A percentile compares a stretch with the other conserved stretches of the same genome.
Evolutionary conservation across 2,888 invertebrate species (phyloP).

Genomic region (Drosophila seclusa): DNA sequence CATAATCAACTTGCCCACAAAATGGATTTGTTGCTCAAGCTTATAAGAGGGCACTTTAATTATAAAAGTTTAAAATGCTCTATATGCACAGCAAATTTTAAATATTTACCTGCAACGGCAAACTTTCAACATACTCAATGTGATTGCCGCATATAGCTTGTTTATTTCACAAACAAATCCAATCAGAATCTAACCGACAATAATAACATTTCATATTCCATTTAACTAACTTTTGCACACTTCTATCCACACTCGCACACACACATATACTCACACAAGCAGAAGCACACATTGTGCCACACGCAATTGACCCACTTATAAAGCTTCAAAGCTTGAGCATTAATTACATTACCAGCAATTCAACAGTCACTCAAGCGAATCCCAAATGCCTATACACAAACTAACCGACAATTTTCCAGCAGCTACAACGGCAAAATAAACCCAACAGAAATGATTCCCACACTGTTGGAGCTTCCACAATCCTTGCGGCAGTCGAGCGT

Average conservation of each 20-base stretch:
- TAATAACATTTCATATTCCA: slow-evolving; percentile 63
- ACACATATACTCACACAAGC: background rate
- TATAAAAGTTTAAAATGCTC: background rate
- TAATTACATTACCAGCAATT: slow-evolving; percentile 72
- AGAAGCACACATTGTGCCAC: slow-evolving; percentile 5
- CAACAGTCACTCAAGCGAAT: slow-evolving; percentile 72
- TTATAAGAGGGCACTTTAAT: background rate
- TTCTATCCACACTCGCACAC: background rate
- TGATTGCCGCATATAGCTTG: slow-evolving; percentile 5
- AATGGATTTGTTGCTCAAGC: background rate
- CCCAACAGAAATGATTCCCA: slow-evolving; percentile 52
- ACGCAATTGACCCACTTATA: slow-evolving; percentile 67
- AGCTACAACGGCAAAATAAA: slow-evolving; percentile 29
- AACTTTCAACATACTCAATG: slow-evolving; percentile 21
- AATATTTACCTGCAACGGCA: slow-evolving; percentile 8
- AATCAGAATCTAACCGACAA: slow-evolving; percentile 47
- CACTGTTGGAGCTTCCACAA: slow-evolving; percentile 68
- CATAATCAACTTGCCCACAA: background rate
- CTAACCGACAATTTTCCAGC: slow-evolving; percentile 68
- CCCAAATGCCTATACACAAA: slow-evolving; percentile 65
- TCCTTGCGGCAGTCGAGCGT: slow-evolving; percentile 61
- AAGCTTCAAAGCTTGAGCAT: slow-evolving; percentile 54
- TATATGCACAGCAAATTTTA: slow-evolving; percentile 3
- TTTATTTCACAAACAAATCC: slow-evolving; percentile 29
- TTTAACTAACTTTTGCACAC: slow-evolving; percentile 34